Evolutionary conservation across 2,888 invertebrate species (phyloP), one percentile per base, ranked within the genome.

Genomic region (Nomada fucata): DNA sequence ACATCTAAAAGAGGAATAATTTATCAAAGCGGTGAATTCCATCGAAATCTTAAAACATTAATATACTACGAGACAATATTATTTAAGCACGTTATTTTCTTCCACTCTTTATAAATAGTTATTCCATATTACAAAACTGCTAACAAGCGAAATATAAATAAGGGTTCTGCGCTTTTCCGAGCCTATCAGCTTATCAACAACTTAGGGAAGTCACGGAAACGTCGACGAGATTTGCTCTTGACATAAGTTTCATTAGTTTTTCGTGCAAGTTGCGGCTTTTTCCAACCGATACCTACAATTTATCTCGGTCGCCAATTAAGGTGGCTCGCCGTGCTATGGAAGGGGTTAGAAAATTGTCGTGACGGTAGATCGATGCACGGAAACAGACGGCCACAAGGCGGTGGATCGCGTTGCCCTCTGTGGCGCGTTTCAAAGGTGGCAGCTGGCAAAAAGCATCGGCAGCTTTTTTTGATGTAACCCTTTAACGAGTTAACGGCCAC

Each of bases 241-340:
- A 68, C 70, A 69, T 23, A 59, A 83, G 76, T 69, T 72, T 81
- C 83, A 86, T 85, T 85, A 83, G 70, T 64, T 72, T 79, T 69
- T 70, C 72, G 72, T 36, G 55, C 44, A 44, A 55, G 29, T 53
- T 20, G 55, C 23, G 86, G 87, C 79, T 88, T 86, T 88, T 89
- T 86, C 73, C 84, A 86, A 64, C 83, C 84, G 83, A 88, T 88
- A 87, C 84, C 83, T 83, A 85, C 83, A 86, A 88, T 90, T 89
- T 88, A 87, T 88, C 65, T 64, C 74, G 74, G 72, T 76, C 74
- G 72, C 85, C 87, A 86, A 86, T 89, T 86, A 85, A 80, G 61
- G 76, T 55, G 67, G 55, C 10, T 44, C 20, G 50, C 55, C 52
- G 23, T 1, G 2, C 13, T 44, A n/a, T 20, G 52, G n/a, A 65